These are phyloP conservation scores for Sebastolobus alascanus DNA, from an alignment of 2,797 vertebrate genomes.

Conservation along the genomic window DNA sequence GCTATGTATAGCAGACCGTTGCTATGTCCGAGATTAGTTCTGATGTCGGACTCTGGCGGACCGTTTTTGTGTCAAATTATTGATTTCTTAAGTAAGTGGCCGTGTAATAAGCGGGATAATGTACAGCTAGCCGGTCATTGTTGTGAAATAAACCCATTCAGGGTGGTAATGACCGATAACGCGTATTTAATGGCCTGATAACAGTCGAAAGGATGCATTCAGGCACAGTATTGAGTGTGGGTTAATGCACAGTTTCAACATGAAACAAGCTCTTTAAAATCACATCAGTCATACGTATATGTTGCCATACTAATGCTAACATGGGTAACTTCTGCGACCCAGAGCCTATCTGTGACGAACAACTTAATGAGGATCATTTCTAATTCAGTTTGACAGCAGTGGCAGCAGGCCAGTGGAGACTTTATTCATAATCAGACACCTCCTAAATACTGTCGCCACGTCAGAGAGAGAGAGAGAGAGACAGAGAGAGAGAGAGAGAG, in stretches of 20 bases:
- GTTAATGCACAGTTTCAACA: background rate
- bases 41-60: too few species aligned
- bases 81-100: too few species aligned
- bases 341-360: constrained; percentile 14
- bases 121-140: too few species aligned
- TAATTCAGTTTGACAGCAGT: constrained; percentile 55
- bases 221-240: background rate
- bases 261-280: background rate
- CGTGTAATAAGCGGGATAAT: too few species aligned
- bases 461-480: constrained; percentile 4
- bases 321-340: constrained; percentile 25
- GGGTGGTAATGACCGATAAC: too few species aligned
- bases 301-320: constrained; percentile 10
- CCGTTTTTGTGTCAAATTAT: too few species aligned
- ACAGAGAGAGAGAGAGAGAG: background rate
- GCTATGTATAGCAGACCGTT: too few species aligned
- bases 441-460: constrained; percentile 21
- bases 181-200: too few species aligned
- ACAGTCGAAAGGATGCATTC: background rate
- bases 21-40: too few species aligned
- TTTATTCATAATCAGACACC: constrained; percentile 57
- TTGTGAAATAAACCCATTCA: too few species aligned
- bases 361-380: constrained; percentile 38
- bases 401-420: constrained; percentile 43
- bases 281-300: background rate